phyloP scores from a whole-genome alignment of 1,140 invertebrate species.

The Calosoma granatense region DNA sequence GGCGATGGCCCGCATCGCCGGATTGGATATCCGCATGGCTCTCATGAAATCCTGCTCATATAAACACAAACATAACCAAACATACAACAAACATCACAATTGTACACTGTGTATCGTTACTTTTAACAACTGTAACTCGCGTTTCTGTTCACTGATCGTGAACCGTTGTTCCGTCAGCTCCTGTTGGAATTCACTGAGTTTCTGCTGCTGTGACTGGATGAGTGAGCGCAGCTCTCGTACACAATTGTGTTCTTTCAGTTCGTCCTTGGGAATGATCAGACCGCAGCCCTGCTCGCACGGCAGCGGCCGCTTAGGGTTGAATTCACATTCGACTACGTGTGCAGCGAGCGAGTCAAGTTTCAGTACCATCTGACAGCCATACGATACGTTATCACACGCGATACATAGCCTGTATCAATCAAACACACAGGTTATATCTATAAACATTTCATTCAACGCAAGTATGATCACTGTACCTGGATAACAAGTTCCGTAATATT shows the following conservation, averaged over 20 bases:
- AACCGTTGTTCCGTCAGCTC: conserved; percentile 78
- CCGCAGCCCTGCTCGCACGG: conserved; percentile 89
- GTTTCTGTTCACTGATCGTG: conserved; percentile 78
- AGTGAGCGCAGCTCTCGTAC: conserved; percentile 74
- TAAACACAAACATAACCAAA: background rate
- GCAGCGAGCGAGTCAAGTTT: conserved; percentile 74
- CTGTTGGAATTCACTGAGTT: conserved; percentile 73
- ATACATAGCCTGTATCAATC: conserved; percentile 62
- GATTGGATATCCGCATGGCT: conserved; percentile 80
- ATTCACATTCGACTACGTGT: conserved; percentile 86
- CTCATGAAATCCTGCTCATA: conserved; percentile 72
- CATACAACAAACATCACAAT: background rate
- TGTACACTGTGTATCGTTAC: conserved; percentile 32
- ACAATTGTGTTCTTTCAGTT: conserved; percentile 90
- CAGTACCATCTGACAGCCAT: conserved; percentile 75
- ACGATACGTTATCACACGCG: conserved; percentile 78
- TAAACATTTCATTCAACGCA: background rate
- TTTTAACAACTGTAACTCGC: conserved; percentile 78
- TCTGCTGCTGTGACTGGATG: conserved; percentile 78
- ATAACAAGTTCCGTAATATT: conserved; percentile 82
- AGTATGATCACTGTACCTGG: conserved; percentile 42
- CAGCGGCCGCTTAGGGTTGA: conserved; percentile 88
- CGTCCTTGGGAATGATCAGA: conserved; percentile 88
- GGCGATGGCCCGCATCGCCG: conserved; percentile 76
- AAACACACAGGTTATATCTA: background rate